phyloP scores from a whole-genome alignment of 2,888 invertebrate genomes.

The Sinodicranocentrus sp. region DNA sequence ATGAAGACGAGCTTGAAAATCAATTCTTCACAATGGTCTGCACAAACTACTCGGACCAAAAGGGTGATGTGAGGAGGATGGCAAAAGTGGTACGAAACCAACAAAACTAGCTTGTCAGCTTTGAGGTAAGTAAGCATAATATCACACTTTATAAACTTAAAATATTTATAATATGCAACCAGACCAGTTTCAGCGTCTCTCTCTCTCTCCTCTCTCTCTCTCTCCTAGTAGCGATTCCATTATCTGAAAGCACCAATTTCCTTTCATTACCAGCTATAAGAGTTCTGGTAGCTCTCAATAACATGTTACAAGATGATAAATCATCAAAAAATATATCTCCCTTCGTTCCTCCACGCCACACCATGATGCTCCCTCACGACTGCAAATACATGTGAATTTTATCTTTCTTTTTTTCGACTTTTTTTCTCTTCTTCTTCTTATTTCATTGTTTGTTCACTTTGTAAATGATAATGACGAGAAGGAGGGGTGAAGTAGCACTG shows the following conservation, averaged over 20 bases:
- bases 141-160: slow-evolving; percentile 56
- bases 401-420: background rate
- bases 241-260: slow-evolving; percentile 57
- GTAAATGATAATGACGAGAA: no score
- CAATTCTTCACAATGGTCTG: background rate
- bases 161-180: slow-evolving; percentile 58
- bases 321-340: slow-evolving; percentile 43
- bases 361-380: background rate
- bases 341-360: background rate
- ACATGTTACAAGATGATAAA: slow-evolving; percentile 68
- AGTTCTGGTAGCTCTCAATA: slow-evolving; percentile 65
- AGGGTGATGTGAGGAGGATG: background rate
- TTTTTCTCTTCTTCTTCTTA: background rate
- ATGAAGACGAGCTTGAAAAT: slow-evolving; percentile 4
- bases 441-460: slow-evolving; percentile 1
- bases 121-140: slow-evolving; percentile 32
- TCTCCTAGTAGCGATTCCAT: slow-evolving; percentile 31
- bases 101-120: slow-evolving; percentile 57
- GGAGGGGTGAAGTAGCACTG: no score
- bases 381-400: no score
- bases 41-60: no score
- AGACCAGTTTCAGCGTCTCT: slow-evolving; percentile 62
- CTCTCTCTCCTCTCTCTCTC: background rate
- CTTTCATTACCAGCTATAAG: slow-evolving; percentile 64
- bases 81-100: slow-evolving; percentile 26